phyloP scores from a whole-genome alignment of 2,113 vertebrate species.

The Tretioscincus oriximinensis region DNA sequence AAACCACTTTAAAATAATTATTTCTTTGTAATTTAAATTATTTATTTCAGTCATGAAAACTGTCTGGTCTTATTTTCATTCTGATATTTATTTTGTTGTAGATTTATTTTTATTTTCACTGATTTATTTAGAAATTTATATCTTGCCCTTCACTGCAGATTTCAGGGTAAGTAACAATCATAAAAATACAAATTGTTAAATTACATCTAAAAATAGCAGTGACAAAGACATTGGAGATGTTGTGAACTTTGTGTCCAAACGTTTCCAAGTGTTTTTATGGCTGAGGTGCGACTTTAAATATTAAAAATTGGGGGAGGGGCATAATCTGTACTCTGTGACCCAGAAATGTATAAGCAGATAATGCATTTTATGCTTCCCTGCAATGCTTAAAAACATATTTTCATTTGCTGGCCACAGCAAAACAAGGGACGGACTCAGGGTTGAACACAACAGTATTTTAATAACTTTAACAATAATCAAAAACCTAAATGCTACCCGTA shows the following conservation, averaged over 20 bases:
- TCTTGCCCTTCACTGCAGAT: too few species aligned
- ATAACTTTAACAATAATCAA: too few species aligned
- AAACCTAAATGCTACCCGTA: too few species aligned
- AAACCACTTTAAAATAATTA: not conserved
- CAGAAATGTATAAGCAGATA: not conserved
- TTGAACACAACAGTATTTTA: too few species aligned
- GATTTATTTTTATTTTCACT: not conserved
- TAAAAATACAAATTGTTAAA: too few species aligned
- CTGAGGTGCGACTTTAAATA: not conserved
- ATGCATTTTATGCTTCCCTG: not conserved
- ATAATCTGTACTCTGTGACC: not conserved
- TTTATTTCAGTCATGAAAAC: too few species aligned
- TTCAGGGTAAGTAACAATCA: too few species aligned
- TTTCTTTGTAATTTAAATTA: not conserved
- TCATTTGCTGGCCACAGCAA: too few species aligned
- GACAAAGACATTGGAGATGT: conserved; percentile 11
- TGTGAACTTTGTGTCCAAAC: not conserved
- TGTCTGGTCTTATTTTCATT: too few species aligned
- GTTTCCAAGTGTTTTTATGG: not conserved
- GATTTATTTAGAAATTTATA: too few species aligned
- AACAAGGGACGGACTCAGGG: too few species aligned
- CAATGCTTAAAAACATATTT: not conserved
- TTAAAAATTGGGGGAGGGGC: not conserved
- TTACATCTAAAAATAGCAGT: too few species aligned
- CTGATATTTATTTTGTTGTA: not conserved